Evolutionary conservation across 2,888 invertebrate species (phyloP), one percentile per base, ranked within the genome.

Genomic region (Steinernema hermaphroditum): DNA sequence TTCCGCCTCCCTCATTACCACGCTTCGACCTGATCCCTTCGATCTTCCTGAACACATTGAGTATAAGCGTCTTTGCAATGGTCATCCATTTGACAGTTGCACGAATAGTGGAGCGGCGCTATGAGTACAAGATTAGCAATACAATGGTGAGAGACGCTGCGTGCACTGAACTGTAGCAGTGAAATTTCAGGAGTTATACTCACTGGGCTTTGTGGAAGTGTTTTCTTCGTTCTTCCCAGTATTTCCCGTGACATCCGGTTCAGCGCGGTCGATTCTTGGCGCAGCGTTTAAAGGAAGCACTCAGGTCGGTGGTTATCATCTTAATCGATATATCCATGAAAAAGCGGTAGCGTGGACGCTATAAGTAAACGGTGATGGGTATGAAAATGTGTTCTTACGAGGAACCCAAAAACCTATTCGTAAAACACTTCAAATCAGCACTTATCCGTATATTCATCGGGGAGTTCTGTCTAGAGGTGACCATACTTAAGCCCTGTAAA

Each of bases 241-340:
- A 16, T 85, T 85, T 69, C 85, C 85, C 8, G 82, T 85, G 16
- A 85, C 85, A 2, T 85, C 85, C 19, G 84, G 83, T n/a, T 85
- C 85, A 73, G 84, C 85, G 1, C 72, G 85, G 68, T 81, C 83
- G 44, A 80, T 85, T 14, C 79, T 85, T 24, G 85, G 85, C 27
- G 82, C 81, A 8, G 85, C 85, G 0, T 83, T 83, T 62, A 80
- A 82, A 68, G 81, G 85, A 34, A 82, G 80, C 9, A 85, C 85
- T 16, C 84, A 84, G 75, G 82, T 82, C 6, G n/a, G 14, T 16
- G 22, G 9, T 12, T n/a, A n/a, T n/a, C n/a, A n/a, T n/a, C n/a
- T n/a, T n/a, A n/a, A n/a, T n/a, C n/a, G n/a, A n/a, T n/a, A n/a
- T n/a, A n/a, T n/a, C n/a, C n/a, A n/a, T n/a, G n/a, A n/a, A n/a